Conservation (phyloP, 2,888 invertebrate genomes). For the Coenonympha arcania region DNA sequence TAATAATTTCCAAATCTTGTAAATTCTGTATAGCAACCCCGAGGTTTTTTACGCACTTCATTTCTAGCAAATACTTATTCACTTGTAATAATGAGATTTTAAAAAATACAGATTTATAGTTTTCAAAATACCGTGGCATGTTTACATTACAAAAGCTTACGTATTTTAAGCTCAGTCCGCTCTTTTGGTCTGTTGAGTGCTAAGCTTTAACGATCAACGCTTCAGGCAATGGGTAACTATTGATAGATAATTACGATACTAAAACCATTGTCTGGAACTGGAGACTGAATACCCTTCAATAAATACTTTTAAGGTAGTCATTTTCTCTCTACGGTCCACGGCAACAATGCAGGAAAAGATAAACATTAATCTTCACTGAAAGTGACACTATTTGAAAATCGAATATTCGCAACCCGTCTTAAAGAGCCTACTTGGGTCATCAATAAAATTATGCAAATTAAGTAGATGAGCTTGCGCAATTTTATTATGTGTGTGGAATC, state of each 20-base stretch:
- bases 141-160: no score
- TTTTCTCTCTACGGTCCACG: slow-evolving; percentile 7
- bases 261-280: slow-evolving; percentile 24
- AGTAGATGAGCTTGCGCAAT: not conserved
- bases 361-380: slow-evolving; percentile 11
- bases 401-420: not conserved
- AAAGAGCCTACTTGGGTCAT: not conserved
- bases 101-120: no score
- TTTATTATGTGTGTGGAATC: not conserved
- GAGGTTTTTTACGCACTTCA: no score
- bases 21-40: no score
- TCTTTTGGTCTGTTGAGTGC: not conserved
- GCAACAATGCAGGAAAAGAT: slow-evolving; percentile 8
- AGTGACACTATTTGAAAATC: slow-evolving; percentile 3
- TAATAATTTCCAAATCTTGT: no score
- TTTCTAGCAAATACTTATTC: no score
- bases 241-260: slow-evolving; percentile 36
- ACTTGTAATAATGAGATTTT: no score
- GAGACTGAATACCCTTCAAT: slow-evolving; percentile 13
- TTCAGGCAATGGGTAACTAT: slow-evolving; percentile 8
- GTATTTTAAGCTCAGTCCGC: no score
- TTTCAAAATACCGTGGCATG: no score
- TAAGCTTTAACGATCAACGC: slow-evolving; percentile 6
- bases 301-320: slow-evolving; percentile 15
- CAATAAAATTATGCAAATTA: slow-evolving; percentile 1